phyloP scores from a whole-genome alignment of 2,888 invertebrate genomes.

The Chymomyza fuscimana region DNA sequence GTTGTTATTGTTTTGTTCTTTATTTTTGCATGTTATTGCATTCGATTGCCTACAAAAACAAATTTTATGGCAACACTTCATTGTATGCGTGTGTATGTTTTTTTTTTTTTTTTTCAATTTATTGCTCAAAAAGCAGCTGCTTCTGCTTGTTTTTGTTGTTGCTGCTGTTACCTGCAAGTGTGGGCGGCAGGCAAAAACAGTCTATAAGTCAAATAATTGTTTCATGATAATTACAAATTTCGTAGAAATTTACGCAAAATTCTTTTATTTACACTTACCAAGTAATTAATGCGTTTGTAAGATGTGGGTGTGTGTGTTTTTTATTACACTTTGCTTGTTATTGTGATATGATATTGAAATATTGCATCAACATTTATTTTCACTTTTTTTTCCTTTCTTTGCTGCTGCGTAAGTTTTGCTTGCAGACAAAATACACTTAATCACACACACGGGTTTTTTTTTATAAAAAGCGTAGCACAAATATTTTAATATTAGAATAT shows the following conservation, averaged over 20 bases:
- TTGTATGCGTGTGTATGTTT: background rate
- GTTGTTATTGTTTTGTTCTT: no score
- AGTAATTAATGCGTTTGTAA: slow-evolving; percentile 18
- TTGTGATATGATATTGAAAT: slow-evolving; percentile 19
- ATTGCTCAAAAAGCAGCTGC: slow-evolving; percentile 33
- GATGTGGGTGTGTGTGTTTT: background rate
- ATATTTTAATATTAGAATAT: background rate
- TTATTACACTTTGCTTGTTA: background rate
- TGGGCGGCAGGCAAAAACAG: slow-evolving; percentile 1
- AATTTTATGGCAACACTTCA: background rate
- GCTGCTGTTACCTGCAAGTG: background rate
- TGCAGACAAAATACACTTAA: background rate
- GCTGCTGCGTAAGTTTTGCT: slow-evolving; percentile 21
- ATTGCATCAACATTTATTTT: slow-evolving; percentile 38
- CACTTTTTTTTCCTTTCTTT: slow-evolving; percentile 2
- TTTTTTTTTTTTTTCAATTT: slow-evolving; percentile 17
- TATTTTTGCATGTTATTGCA: no score
- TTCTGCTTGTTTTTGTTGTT: slow-evolving; percentile 21
- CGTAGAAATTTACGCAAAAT: background rate
- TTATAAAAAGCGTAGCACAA: background rate
- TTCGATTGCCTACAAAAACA: background rate
- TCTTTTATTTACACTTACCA: slow-evolving; percentile 36
- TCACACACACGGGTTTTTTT: background rate
- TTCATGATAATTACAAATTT: background rate
- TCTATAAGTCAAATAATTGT: background rate